Percentiles rank a stretch among this genome's conserved stretches.
These are phyloP conservation scores for Perca flavescens DNA, from an alignment of 2,113 vertebrate genomes.

Conservation along the genomic window DNA sequence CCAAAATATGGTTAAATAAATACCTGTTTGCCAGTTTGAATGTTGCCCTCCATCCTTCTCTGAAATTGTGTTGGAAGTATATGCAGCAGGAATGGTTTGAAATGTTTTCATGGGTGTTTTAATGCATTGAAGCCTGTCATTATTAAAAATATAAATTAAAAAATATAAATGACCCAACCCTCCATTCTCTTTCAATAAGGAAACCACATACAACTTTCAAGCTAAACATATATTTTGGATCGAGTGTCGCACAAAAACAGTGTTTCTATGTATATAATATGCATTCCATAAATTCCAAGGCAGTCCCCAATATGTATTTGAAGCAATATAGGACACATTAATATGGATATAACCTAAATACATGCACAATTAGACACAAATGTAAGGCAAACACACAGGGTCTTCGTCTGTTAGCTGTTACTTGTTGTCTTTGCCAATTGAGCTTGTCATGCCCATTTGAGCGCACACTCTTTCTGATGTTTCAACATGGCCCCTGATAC, in stretches of 20 bases:
- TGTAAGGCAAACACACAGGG: conserved; percentile 32
- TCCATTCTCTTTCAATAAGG: not conserved
- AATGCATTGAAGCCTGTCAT: conserved; percentile 5
- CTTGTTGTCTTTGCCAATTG: conserved; percentile 50
- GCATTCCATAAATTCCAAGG: not conserved
- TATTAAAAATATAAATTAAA: conserved; percentile 6
- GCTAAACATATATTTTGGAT: not conserved
- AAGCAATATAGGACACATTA: conserved; percentile 1
- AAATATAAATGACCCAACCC: not conserved
- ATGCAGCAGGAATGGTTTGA: not conserved
- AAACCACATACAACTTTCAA: not conserved
- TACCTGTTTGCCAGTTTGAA: not conserved
- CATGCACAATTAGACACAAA: not conserved
- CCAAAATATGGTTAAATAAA: not conserved
- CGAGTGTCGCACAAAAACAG: not conserved
- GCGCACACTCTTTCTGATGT: conserved; percentile 59
- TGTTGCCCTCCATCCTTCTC: not conserved
- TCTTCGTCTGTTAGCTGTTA: conserved; percentile 59
- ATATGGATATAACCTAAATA: conserved; percentile 8
- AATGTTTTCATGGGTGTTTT: not conserved
- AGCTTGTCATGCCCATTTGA: conserved; percentile 39
- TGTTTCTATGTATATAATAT: conserved; percentile 9
- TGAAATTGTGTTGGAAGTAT: not conserved
- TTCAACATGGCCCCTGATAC: conserved; percentile 49
- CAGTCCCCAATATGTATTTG: not conserved